These are phyloP conservation scores for Ectobius pallidus DNA, from an alignment of 2,888 invertebrate genomes.

Conservation along the genomic window DNA sequence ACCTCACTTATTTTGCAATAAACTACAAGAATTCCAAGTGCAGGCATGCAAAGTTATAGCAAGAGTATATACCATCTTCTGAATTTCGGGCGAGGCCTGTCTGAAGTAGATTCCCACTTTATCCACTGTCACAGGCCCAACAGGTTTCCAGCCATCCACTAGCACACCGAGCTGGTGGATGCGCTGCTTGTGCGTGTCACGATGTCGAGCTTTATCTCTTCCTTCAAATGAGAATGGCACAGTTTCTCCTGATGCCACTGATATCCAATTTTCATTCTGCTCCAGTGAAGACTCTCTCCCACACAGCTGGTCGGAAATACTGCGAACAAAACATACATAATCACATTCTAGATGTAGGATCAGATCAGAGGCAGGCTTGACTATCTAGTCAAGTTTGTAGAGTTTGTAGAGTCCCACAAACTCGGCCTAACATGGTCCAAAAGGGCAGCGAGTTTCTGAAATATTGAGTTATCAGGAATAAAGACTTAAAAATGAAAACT, in stretches of 20 bases:
- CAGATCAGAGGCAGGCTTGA: no score
- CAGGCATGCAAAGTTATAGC: no score
- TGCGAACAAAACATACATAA: slow-evolving; percentile 36
- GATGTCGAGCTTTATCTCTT: slow-evolving; percentile 71
- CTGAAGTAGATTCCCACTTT: slow-evolving; percentile 93
- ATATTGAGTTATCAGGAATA: no score
- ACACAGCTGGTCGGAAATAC: slow-evolving; percentile 46
- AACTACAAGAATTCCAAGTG: no score
- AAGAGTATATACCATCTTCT: no score
- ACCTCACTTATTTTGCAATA: no score
- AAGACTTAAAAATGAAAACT: no score
- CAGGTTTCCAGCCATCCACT: slow-evolving; percentile 87
- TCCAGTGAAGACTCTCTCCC: slow-evolving; percentile 56
- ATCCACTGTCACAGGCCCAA: slow-evolving; percentile 92
- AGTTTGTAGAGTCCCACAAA: no score
- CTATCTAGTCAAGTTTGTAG: no score
- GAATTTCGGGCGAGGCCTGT: slow-evolving; percentile 57
- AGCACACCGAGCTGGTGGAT: slow-evolving; percentile 88
- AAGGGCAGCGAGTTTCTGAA: no score
- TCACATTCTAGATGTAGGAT: not conserved
- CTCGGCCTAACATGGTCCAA: no score
- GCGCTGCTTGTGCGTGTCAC: slow-evolving; percentile 76
- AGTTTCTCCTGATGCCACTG: slow-evolving; percentile 74
- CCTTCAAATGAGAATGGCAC: slow-evolving; percentile 87
- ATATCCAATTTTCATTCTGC: slow-evolving; percentile 68